phyloP scores from a whole-genome alignment of 2,113 vertebrate genomes.

The Anser brachyrhynchus region DNA sequence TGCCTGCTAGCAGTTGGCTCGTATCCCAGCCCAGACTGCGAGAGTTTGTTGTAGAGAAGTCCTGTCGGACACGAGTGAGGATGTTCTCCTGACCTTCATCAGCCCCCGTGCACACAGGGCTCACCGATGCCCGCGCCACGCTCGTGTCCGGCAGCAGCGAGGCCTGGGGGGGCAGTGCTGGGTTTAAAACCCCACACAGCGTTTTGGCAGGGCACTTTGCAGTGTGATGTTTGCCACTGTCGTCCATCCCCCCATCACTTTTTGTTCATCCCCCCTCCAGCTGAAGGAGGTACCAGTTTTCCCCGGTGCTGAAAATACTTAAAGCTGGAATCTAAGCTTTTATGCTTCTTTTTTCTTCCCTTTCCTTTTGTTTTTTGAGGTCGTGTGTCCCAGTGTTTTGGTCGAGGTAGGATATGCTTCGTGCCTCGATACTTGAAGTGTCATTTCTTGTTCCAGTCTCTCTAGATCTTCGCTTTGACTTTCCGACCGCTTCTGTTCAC shows the following conservation, averaged over 20 bases:
- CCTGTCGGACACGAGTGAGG: not conserved
- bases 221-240: not conserved
- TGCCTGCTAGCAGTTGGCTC: not conserved
- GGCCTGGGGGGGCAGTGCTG: rapidly evolving
- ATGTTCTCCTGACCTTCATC: slow-evolving; percentile 28
- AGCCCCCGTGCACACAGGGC: not conserved
- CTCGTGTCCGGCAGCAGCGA: rapidly evolving
- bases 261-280: not conserved
- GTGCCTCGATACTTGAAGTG: not conserved
- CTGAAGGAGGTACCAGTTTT: not conserved
- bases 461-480: not conserved
- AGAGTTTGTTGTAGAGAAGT: not conserved
- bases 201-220: not conserved
- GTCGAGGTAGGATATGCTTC: not conserved
- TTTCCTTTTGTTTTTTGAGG: not conserved
- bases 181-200: not conserved
- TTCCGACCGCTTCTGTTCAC: not conserved
- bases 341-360: not conserved
- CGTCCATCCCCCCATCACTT: not conserved
- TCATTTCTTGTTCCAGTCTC: not conserved
- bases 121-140: not conserved
- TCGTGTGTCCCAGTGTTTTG: not conserved
- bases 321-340: not conserved
- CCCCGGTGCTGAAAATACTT: not conserved
- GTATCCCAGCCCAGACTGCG: rapidly evolving